phyloP scores from a whole-genome alignment of 2,888 invertebrate genomes.

The Hirudinaria manillensis region DNA sequence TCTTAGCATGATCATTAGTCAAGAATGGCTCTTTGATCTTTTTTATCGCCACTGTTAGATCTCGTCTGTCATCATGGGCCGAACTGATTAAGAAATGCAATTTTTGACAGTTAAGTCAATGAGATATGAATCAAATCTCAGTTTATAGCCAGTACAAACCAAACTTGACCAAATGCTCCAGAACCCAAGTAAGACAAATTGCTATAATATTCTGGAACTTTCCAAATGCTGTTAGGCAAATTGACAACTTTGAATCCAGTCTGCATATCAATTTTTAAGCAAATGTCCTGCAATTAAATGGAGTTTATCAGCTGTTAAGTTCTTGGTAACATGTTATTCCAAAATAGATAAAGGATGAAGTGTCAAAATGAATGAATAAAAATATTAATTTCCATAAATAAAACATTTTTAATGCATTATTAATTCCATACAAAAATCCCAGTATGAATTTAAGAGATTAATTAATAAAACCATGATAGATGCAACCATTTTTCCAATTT shows the following conservation, averaged over 20 bases:
- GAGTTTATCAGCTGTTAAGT: no score
- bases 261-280: background rate
- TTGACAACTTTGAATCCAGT: slow-evolving; percentile 11
- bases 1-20: slow-evolving; percentile 92
- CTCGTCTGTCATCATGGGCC: slow-evolving; percentile 66
- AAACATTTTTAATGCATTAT: no score
- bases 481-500: no score
- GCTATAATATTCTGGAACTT: slow-evolving; percentile 84
- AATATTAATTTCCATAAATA: no score
- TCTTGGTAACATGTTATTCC: no score
- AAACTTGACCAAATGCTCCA: slow-evolving; percentile 95
- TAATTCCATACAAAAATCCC: no score
- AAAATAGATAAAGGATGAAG: no score
- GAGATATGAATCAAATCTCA: background rate
- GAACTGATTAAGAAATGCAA: slow-evolving; percentile 11
- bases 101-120: background rate
- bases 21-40: slow-evolving; percentile 95
- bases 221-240: slow-evolving; percentile 27
- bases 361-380: no score
- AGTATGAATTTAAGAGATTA: no score
- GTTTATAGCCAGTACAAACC: slow-evolving; percentile 60
- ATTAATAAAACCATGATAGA: no score
- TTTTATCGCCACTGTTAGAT: slow-evolving; percentile 91
- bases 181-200: slow-evolving; percentile 86
- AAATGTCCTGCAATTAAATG: no score